Base-by-base conservation (phyloP, 2,888 invertebrate species). In the Lamellibrachia columna region DNA sequence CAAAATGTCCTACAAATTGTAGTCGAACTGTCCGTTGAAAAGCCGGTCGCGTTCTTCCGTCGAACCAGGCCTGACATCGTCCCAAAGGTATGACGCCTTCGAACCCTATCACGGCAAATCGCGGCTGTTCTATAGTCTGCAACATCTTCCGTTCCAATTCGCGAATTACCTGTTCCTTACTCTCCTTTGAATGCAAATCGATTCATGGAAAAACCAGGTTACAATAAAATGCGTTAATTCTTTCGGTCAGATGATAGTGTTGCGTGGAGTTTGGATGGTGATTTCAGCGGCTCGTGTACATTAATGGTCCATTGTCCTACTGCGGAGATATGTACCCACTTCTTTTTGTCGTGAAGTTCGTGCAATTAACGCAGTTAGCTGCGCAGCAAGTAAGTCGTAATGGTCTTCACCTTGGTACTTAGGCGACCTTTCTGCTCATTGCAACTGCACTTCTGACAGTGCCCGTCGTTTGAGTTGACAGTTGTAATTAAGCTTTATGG, bases 31-130 rank as follows among this genome's bases (percentile, higher is more conserved):
- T 40, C 40, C 40, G 40, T 40, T 40, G 40, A 40, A 40, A 40
- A 40, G 40, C 40, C 40, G 40, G 40, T 40, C 40, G 40, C 40
- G 40, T 40, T 40, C 40, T 40, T 40, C 40, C 75, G 4, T 75
- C 75, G 15, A 22, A 75, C 75, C 75, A 75, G 15, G 22, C 75
- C 75, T 22, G 75, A 15, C 15, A 75, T 15, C 75, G 15, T 75
- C 75, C 75, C 75, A 75, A 75, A 75, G 75, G 75, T 22, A 75
- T 75, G 75, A 75, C 75, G 75, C 15, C 75, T 75, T 75, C 75
- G 75, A 75, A 75, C 15, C 75, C 75, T 15, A 22, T 15, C 75
- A 75, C 15, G 11, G 15, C 22, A 75, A 15, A 75, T 22, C 75
- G 75, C 15, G 75, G 22, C 75, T 75, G 75, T 15, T 22, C 11